Conservation (phyloP, 2,113 vertebrate genomes). For the Leuciscus idus region DNA sequence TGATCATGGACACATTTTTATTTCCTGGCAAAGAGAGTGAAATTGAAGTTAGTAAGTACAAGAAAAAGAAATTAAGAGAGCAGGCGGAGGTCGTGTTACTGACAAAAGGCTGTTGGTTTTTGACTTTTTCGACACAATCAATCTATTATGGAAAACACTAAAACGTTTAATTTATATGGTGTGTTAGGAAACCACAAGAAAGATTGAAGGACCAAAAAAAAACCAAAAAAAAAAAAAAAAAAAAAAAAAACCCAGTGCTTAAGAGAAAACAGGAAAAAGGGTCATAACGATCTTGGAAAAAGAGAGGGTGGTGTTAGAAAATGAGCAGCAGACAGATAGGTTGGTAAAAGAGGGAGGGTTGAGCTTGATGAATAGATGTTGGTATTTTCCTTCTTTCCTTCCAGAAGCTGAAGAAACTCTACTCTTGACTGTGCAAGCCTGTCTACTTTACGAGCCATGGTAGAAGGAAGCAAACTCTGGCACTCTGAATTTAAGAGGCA, state of each 20-base stretch:
- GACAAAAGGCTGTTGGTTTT: neutral
- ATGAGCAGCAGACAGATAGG: constrained; percentile 50
- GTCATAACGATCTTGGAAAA: constrained; percentile 20
- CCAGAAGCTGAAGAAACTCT: constrained; percentile 67
- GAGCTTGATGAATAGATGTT: constrained; percentile 26
- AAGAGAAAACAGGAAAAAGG: constrained; percentile 10
- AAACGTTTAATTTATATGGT: neutral
- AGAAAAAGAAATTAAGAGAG: neutral
- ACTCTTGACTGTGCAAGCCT: constrained; percentile 52
- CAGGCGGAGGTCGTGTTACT: neutral
- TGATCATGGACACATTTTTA: neutral
- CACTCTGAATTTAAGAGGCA: constrained; percentile 58
- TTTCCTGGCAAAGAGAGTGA: neutral
- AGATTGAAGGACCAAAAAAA: neutral
- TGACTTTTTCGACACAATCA: neutral
- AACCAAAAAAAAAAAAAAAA: neutral
- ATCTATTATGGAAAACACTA: neutral
- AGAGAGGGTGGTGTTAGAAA: constrained; percentile 37
- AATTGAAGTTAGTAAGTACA: neutral
- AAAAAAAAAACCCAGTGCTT: neutral
- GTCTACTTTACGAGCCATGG: constrained; percentile 64
- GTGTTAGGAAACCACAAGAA: constrained; percentile 5
- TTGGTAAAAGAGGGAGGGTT: constrained; percentile 23
- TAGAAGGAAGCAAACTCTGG: constrained; percentile 70
- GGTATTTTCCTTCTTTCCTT: constrained; percentile 62